Evolutionary conservation across 2,888 invertebrate genomes (phyloP).

Genomic region (Nephrocerus scutellatus): DNA sequence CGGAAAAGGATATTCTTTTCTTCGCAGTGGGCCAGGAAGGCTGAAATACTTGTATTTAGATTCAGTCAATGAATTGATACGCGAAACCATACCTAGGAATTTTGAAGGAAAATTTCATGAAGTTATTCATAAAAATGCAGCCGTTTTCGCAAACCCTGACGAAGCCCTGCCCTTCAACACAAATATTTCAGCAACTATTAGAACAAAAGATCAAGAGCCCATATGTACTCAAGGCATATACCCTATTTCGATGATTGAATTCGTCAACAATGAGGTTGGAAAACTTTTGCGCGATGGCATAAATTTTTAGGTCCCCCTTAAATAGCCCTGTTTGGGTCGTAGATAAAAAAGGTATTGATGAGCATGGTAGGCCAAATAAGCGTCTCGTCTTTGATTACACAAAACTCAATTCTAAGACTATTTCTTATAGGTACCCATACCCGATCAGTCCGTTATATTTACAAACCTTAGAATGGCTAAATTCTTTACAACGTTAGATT

Average conservation of each 20-base stretch:
- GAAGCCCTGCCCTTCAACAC: conserved; percentile 15
- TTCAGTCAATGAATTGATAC: conserved; percentile 4
- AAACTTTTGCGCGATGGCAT: conserved; percentile 10
- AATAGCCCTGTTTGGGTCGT: no score
- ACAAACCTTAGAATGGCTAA: no score
- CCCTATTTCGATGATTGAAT: conserved; percentile 9
- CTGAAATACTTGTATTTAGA: no score
- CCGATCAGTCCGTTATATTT: no score
- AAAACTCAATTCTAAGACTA: no score
- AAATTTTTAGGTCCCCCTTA: no score
- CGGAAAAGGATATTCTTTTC: not conserved
- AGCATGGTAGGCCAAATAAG: no score
- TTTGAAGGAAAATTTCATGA: conserved; percentile 5
- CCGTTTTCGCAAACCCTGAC: conserved; percentile 12
- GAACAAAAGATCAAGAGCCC: conserved; percentile 9
- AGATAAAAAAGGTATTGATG: no score
- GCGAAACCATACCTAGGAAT: conserved; percentile 1
- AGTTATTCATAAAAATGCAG: conserved; percentile 1
- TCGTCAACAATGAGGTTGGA: conserved; percentile 7
- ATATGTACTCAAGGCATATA: conserved; percentile 13
- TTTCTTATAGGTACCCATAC: no score
- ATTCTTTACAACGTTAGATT: no score
- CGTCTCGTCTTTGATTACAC: no score
- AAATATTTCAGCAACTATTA: conserved; percentile 12
- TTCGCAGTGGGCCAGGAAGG: no score